Percentiles rank a stretch among this genome's conserved stretches.
These are phyloP conservation scores for Neolamprologus cancellatus DNA, from an alignment of 2,113 vertebrate species.

Conservation along the genomic window DNA sequence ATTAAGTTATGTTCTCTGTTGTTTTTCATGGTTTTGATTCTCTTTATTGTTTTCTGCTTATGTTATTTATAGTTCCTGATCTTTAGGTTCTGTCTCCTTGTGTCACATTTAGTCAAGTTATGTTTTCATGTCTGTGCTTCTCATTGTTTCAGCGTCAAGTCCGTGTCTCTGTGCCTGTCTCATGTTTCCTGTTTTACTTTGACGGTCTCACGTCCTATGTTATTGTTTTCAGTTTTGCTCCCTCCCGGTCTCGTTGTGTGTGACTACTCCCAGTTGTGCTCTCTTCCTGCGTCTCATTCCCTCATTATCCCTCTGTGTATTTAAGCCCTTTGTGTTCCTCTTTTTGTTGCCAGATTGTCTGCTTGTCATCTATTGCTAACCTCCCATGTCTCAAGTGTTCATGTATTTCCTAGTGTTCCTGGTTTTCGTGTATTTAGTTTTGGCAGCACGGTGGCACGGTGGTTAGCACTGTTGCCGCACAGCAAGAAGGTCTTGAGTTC, in stretches of 20 bases:
- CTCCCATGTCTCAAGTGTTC: neutral
- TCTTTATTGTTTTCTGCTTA: neutral
- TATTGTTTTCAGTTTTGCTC: neutral
- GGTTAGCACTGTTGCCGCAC: too few species aligned
- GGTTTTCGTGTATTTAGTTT: neutral
- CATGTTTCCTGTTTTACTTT: neutral
- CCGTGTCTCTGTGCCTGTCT: neutral
- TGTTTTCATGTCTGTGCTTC: neutral
- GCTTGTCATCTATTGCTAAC: neutral
- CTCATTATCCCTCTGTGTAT: neutral
- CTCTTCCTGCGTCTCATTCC: neutral
- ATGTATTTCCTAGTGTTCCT: neutral
- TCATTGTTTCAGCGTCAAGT: neutral
- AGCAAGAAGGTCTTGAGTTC: too few species aligned
- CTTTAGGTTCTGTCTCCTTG: neutral
- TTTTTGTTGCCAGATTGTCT: neutral
- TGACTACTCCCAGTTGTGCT: neutral
- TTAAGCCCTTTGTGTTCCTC: neutral
- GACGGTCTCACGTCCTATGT: accelerated
- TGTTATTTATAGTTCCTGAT: neutral
- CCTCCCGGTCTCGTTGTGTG: neutral
- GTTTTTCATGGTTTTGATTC: neutral
- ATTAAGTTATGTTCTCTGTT: neutral
- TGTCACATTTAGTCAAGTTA: neutral
- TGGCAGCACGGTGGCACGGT: accelerated